Evolutionary conservation across 2,888 invertebrate genomes (phyloP).

Genomic region (Bugula neritina): DNA sequence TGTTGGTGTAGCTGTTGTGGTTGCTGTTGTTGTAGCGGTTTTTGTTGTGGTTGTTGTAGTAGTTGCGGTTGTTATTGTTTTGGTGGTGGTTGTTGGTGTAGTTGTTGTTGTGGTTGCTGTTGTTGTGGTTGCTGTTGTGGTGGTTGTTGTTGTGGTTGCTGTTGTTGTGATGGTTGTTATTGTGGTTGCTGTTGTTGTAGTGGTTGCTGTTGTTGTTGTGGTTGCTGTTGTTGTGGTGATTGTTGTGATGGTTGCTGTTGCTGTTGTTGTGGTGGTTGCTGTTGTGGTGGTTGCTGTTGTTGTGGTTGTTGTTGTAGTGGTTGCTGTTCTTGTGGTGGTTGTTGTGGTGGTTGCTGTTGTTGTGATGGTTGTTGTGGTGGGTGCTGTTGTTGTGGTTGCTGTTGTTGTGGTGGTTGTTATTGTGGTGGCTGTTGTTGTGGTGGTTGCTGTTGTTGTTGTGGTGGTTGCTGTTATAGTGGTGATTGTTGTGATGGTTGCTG

Average conservation of each 20-base stretch:
- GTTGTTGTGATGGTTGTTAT: background rate
- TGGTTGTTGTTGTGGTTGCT: background rate
- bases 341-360: background rate
- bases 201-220: background rate
- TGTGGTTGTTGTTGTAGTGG: background rate
- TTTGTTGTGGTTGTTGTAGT: background rate
- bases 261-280: background rate
- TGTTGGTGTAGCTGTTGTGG: background rate
- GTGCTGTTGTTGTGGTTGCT: background rate
- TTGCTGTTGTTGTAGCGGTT: background rate
- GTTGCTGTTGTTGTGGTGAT: background rate
- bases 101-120: background rate
- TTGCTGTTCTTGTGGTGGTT: background rate
- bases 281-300: background rate
- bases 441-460: no score
- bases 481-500: no score
- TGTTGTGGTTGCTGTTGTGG: background rate
- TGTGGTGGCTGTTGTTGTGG: background rate
- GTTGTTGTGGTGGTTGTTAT: background rate
- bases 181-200: background rate
- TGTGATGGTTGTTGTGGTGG: background rate
- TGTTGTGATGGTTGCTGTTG: background rate
- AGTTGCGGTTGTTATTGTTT: background rate
- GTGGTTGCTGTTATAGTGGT: no score
- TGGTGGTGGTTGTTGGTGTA: background rate